phyloP scores from a whole-genome alignment of 2,888 invertebrate genomes.

The Frankliniella intonsa region DNA sequence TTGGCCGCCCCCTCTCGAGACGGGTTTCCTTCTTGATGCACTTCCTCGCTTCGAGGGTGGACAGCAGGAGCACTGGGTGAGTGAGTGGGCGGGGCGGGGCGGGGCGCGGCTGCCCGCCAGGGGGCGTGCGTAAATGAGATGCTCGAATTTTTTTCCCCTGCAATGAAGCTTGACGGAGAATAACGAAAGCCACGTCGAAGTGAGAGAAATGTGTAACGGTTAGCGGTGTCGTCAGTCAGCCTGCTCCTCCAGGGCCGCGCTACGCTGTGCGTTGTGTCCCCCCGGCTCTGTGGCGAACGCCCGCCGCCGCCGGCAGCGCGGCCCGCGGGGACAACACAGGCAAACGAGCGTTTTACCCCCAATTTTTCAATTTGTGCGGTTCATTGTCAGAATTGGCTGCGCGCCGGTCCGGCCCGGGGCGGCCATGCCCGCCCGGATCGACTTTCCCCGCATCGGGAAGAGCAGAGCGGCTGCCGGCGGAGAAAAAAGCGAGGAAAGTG shows the following conservation, averaged over 20 bases:
- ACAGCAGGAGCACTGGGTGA: not conserved
- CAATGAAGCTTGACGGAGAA: not conserved
- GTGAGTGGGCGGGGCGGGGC: not conserved
- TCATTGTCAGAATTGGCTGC: slow-evolving; percentile 1
- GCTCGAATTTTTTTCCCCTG: too few species aligned
- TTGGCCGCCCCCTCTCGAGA: not conserved
- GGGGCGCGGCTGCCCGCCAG: not conserved
- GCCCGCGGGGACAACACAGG: not conserved
- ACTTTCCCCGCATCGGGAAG: not conserved
- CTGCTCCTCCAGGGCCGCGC: not conserved
- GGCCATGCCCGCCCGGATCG: not conserved
- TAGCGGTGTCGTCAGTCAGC: not conserved
- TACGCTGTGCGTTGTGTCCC: not conserved
- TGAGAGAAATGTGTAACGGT: too few species aligned
- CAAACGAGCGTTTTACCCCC: not conserved
- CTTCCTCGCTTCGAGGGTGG: not conserved
- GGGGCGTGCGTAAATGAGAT: too few species aligned
- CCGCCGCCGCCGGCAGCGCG: too few species aligned
- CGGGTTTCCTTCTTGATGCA: not conserved
- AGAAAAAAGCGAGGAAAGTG: too few species aligned
- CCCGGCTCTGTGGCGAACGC: not conserved
- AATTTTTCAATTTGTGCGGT: slow-evolving; percentile 23
- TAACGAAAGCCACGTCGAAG: not conserved
- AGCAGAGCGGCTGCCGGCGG: not conserved
- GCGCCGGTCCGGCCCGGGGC: not conserved